Conservation (phyloP, 2,113 vertebrate species). For the Mixornis gularis region DNA sequence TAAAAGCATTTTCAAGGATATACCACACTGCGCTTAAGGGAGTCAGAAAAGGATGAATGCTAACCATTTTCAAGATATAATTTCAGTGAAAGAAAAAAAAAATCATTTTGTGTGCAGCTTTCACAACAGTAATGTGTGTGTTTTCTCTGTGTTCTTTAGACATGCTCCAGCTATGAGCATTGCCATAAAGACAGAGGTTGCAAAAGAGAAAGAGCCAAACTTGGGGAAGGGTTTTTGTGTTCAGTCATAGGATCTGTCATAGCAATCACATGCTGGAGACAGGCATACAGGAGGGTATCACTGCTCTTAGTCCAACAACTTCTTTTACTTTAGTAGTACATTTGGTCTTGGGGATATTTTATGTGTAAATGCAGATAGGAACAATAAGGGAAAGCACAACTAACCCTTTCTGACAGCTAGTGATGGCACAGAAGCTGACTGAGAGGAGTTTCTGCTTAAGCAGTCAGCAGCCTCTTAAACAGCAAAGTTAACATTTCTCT, state of each 20-base stretch:
- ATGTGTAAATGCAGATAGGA: neutral
- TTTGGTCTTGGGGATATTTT: neutral
- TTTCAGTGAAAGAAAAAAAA: neutral
- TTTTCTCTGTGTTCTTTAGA: neutral
- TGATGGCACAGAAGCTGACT: neutral
- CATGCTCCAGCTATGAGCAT: neutral
- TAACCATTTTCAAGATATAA: neutral
- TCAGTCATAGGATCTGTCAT: neutral
- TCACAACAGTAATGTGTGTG: neutral
- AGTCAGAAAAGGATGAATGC: neutral
- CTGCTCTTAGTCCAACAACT: neutral
- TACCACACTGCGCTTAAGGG: neutral
- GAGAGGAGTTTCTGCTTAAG: neutral
- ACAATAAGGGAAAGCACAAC: neutral
- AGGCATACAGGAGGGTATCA: neutral
- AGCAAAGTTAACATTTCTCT: conserved; percentile 14
- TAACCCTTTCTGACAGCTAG: neutral
- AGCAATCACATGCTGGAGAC: neutral
- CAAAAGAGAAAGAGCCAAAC: neutral
- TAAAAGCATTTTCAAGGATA: neutral
- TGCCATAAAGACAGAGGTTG: neutral
- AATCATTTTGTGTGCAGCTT: neutral
- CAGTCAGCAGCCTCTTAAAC: neutral
- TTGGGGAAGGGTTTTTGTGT: neutral
- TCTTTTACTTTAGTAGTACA: neutral